Conservation (phyloP, 2,797 vertebrate genomes). For the Neopelma chrysocephalum region DNA sequence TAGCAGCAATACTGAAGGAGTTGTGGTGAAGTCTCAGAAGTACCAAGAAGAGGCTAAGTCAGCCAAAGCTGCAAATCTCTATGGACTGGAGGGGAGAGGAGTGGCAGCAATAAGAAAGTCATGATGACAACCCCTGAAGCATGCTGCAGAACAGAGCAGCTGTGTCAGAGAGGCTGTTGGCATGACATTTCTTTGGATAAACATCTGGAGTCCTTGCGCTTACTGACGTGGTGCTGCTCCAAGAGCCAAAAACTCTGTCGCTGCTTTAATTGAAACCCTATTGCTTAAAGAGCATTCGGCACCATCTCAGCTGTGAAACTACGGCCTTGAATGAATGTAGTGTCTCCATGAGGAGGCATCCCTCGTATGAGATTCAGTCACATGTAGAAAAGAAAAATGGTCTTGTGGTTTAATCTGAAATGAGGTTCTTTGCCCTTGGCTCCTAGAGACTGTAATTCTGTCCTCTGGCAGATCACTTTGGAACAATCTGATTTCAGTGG, state of each 20-base stretch:
- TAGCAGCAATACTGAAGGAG: neutral
- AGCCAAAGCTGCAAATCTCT: neutral
- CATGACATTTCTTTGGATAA: constrained; percentile 18
- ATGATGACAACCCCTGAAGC: neutral
- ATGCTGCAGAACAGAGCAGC: neutral
- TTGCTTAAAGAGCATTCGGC: neutral
- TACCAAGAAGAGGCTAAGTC: neutral
- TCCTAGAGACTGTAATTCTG: neutral
- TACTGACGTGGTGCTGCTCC: neutral
- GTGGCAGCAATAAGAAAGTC: neutral
- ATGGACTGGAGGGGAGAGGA: neutral
- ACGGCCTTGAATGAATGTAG: neutral
- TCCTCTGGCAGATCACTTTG: neutral
- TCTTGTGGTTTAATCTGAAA: neutral
- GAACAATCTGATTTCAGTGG: neutral
- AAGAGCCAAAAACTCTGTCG: neutral
- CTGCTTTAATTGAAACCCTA: constrained; percentile 12
- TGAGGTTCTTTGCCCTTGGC: neutral
- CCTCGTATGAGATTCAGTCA: neutral
- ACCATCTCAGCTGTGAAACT: neutral
- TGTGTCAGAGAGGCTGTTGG: constrained; percentile 22
- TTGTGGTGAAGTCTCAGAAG: neutral
- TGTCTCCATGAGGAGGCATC: neutral
- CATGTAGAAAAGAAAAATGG: neutral
- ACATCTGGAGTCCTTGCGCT: neutral